Base-by-base conservation (phyloP, 2,888 invertebrate genomes). In the Macrophya annulata region DNA sequence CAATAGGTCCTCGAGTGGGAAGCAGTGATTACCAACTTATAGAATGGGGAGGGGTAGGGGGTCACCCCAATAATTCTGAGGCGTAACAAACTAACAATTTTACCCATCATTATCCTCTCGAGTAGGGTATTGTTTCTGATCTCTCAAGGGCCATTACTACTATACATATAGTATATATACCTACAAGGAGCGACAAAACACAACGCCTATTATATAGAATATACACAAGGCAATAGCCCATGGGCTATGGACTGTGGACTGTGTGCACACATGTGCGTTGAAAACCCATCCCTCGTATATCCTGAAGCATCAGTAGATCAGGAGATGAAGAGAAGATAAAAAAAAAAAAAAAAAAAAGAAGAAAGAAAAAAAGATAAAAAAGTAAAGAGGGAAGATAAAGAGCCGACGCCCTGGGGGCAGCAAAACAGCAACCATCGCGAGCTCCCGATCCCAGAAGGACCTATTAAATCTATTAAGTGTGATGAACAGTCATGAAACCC, bases 381-480 rank as follows among this genome's bases (percentile, higher is more conserved):
- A 48, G 48, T 17, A 62, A 81, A 62, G 59, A 62, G 43, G 9
- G n/a, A 48, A 48, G n/a, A 48, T 9, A 48, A 31, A 65, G 83
- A 68, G 68, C 45, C 25, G 68, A 68, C 48, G 68, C 83, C 51
- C 48, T 31, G 51, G 25, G 81, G 81, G 81, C 81, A 81, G 10
- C 48, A 15, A 83, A 81, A 77, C 62, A 62, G 83, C 83, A 83
- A 48, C 83, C 81, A 55, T 59, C 59, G 43, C 51, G 77, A 74
- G 43, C 45, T 74, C 21, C 81, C 83, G 68, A 83, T 31, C 48
- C 83, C 83, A 45, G n/a, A 59, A 68, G 83, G 83, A 83, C 89
- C 91, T 90, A 91, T 92, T 92, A 92, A 90, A 91, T 91, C 90
- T 89, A 91, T 92, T 91, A 91, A 89, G 88, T 86, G 88, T 86